Base-by-base conservation (phyloP, 2,888 invertebrate species). In the Corbicula japonica region DNA sequence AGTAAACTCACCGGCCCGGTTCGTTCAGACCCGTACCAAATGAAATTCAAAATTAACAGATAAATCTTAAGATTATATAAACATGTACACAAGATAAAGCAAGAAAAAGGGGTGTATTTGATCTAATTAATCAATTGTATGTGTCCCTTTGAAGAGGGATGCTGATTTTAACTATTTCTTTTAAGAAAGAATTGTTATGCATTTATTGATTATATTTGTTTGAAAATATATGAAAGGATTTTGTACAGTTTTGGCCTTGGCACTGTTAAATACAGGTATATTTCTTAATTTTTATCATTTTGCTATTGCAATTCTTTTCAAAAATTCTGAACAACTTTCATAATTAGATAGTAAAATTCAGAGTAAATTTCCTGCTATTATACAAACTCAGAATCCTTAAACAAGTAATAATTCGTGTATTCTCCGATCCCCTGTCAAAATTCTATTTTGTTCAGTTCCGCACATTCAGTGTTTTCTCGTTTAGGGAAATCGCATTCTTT, bases 191-290 rank as follows among this genome's bases (percentile, higher is more conserved):
- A 54, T 41, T 50, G 30, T 35, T 28, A 23, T 52, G 38, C 52
- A 26, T 48, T n/a, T n/a, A 32, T 62, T 66, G 23, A n/a, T n/a
- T n/a, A n/a, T n/a, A n/a, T n/a, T n/a, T n/a, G n/a, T n/a, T n/a
- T 41, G 88, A 89, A 91, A 95, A 95, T 32, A 99, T 99, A 65
- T 72, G 71, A 35, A 62, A 30, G 62, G 61, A 62, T 38, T 41
- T 60, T 60, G 28, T 38, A 2, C 54, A 21, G 21, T 32, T 54
- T 44, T 72, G 62, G 71, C 54, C n/a, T 52, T 72, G 71, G 71
- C 71, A 50, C 71, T 72, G 71, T 38, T 72, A 41, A 10, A 26
- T 10, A 50, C 70, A 70, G 70, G 70, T 70, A 70, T 34, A 23
- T 52, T 52, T 3, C 21, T 26, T 52, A 21, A 18, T 6, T 48